Percentiles rank a stretch among this genome's conserved stretches.
phyloP scores from a whole-genome alignment of 2,888 invertebrate species.

The Mermis nigrescens region DNA sequence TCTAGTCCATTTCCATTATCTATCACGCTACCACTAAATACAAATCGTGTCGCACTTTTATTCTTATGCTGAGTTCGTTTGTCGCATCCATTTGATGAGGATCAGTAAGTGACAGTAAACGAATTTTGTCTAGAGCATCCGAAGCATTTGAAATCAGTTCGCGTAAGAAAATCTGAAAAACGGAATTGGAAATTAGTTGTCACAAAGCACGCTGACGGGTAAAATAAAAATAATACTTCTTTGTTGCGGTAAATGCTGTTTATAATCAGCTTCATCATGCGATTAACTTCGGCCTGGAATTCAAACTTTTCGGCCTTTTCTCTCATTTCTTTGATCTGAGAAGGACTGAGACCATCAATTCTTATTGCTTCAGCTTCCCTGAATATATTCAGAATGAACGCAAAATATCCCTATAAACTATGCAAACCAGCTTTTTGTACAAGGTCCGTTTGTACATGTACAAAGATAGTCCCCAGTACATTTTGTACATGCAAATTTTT shows the following conservation, averaged over 20 bases:
- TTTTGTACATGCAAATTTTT: slow-evolving; percentile 5
- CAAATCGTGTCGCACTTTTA: slow-evolving; percentile 48
- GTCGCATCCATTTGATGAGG: slow-evolving; percentile 54
- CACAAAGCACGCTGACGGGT: not conserved
- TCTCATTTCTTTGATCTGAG: slow-evolving; percentile 72
- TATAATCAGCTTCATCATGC: slow-evolving; percentile 99
- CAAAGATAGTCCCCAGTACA: not conserved
- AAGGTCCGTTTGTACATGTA: too few relatives aligned
- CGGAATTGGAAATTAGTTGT: not conserved
- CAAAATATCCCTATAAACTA: slow-evolving; percentile 3
- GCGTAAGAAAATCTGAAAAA: slow-evolving; percentile 63
- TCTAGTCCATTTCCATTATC: too few relatives aligned
- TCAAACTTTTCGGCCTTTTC: slow-evolving; percentile 50
- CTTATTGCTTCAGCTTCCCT: slow-evolving; percentile 91
- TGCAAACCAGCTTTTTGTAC: too few relatives aligned
- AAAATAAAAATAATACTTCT: slow-evolving; percentile 45
- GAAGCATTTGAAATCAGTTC: slow-evolving; percentile 97
- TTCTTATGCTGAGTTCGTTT: slow-evolving; percentile 65
- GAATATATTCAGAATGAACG: slow-evolving; percentile 15
- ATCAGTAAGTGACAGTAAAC: slow-evolving; percentile 73
- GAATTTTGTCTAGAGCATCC: slow-evolving; percentile 93
- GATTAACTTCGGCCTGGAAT: slow-evolving; percentile 95
- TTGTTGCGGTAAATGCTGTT: slow-evolving; percentile 97
- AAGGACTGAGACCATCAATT: slow-evolving; percentile 76
- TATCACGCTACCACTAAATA: too few relatives aligned